phyloP scores from a whole-genome alignment of 2,888 invertebrate species.

The Electrophaes corylata region DNA sequence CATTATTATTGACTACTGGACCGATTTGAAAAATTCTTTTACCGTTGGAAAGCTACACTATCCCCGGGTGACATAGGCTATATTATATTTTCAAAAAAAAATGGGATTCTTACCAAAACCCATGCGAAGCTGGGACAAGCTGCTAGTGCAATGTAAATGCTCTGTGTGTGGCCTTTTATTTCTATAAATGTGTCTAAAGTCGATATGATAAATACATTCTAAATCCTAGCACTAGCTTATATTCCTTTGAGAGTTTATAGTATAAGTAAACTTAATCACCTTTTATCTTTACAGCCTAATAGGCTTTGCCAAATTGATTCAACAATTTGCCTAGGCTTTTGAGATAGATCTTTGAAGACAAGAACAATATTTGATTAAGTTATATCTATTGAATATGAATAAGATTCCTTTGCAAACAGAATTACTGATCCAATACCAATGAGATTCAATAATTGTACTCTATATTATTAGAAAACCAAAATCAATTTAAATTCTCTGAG shows the following conservation, averaged over 20 bases:
- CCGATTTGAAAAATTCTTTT: no score
- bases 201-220: conserved; percentile 1
- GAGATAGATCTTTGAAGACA: conserved; percentile 4
- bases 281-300: conserved; percentile 1
- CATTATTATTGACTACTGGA: no score
- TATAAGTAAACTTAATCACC: conserved; percentile 6
- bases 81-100: no score
- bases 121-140: no score
- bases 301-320: not conserved
- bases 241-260: conserved; percentile 9
- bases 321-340: no score
- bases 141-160: no score
- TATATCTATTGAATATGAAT: not conserved
- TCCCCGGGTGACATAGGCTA: no score
- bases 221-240: not conserved
- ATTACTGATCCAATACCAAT: not conserved
- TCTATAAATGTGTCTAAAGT: no score
- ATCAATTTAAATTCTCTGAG: no score
- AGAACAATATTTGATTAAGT: conserved; percentile 1
- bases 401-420: not conserved
- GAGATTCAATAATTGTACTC: not conserved
- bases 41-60: no score
- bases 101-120: no score
- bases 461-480: not conserved
- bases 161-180: no score